phyloP scores from a whole-genome alignment of 2,797 vertebrate genomes.

The Oophaga sylvatica region DNA sequence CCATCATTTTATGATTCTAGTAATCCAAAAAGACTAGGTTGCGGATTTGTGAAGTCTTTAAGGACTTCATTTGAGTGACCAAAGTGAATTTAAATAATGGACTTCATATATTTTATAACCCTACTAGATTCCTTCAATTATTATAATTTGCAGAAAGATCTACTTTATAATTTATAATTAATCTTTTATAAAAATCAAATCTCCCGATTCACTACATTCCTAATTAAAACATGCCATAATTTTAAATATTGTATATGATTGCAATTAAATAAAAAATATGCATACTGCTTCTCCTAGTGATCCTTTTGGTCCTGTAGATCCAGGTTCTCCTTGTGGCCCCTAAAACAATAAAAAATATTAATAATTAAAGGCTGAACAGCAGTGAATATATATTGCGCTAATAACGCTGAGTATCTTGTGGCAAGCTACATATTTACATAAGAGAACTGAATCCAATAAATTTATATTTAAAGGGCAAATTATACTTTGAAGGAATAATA shows the following conservation, averaged over 20 bases:
- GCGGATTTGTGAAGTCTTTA: no score
- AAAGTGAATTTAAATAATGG: no score
- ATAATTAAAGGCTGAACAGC: not conserved
- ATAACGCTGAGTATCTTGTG: not conserved
- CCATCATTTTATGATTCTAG: no score
- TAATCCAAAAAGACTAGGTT: no score
- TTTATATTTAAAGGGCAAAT: not conserved
- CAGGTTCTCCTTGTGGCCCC: constrained; percentile 81
- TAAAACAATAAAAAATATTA: constrained; percentile 11
- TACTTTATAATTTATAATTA: no score
- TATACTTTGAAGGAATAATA: no score
- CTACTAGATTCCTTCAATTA: no score
- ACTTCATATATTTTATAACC: no score
- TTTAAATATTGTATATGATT: not conserved
- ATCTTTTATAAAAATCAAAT: not conserved
- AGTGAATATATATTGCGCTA: not conserved
- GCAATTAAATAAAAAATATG: constrained; percentile 52
- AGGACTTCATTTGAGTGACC: no score
- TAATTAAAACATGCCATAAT: not conserved
- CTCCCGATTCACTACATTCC: not conserved
- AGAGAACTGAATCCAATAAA: not conserved
- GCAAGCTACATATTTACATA: not conserved
- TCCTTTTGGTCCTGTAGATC: constrained; percentile 82
- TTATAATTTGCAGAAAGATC: no score
- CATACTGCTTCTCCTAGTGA: constrained; percentile 86